Evolutionary conservation across 2,888 invertebrate species (phyloP).

Genomic region (Chalcis sispes): DNA sequence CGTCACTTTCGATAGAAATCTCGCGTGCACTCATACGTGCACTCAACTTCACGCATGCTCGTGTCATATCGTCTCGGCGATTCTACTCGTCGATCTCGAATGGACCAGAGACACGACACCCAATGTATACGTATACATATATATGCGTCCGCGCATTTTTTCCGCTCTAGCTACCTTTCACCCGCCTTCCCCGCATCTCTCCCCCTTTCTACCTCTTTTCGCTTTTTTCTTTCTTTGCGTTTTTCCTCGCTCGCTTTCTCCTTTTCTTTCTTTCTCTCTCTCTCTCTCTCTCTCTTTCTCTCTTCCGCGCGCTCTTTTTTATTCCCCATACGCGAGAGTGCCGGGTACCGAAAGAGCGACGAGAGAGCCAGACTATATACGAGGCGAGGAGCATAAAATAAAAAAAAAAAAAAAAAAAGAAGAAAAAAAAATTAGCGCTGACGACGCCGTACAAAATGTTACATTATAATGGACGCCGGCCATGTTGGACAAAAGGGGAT

Average conservation of each 20-base stretch:
- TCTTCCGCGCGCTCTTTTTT: slow-evolving; percentile 9
- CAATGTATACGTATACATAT: neutral
- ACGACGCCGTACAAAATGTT: slow-evolving; percentile 52
- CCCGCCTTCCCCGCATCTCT: neutral
- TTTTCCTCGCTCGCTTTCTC: neutral
- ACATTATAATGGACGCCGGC: slow-evolving; percentile 55
- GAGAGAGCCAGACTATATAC: neutral
- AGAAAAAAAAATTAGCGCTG: slow-evolving; percentile 50
- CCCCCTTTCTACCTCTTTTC: neutral
- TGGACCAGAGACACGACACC: slow-evolving; percentile 36
- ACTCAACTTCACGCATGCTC: slow-evolving; percentile 38
- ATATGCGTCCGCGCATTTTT: neutral
- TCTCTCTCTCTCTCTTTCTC: slow-evolving; percentile 14
- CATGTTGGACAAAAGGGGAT: slow-evolving; percentile 36
- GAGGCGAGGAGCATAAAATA: no score
- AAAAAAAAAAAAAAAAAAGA: no score
- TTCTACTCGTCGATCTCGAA: slow-evolving; percentile 51
- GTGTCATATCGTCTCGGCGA: slow-evolving; percentile 43
- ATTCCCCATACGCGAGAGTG: no score
- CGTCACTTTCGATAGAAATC: slow-evolving; percentile 56
- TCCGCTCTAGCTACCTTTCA: neutral
- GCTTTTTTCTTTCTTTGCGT: neutral
- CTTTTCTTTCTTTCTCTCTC: neutral
- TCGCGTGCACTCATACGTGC: slow-evolving; percentile 47
- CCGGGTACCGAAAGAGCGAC: neutral